Conservation (phyloP, 2,797 vertebrate species). For the Parotocinclus haroldoi region DNA sequence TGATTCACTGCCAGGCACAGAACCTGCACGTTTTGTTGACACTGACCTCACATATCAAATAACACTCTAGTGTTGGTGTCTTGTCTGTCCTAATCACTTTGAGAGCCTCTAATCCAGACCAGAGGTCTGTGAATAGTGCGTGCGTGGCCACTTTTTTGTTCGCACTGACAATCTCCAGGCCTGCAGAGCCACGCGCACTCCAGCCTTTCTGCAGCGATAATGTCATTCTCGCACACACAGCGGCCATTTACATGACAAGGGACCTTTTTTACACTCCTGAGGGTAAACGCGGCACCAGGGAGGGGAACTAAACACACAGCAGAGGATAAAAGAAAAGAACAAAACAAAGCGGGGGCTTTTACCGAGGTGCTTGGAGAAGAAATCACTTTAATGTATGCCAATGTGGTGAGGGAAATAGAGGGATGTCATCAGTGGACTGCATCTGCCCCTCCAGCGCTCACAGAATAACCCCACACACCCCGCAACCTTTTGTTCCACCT, state of each 20-base stretch:
- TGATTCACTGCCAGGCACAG: too few species aligned
- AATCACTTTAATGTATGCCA: slow-evolving; percentile 43
- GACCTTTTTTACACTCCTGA: slow-evolving; percentile 53
- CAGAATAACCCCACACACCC: slow-evolving; percentile 49
- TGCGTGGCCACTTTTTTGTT: slow-evolving; percentile 41
- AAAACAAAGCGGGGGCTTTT: slow-evolving; percentile 52
- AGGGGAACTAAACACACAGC: slow-evolving; percentile 33
- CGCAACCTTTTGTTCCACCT: slow-evolving; percentile 38
- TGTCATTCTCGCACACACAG: slow-evolving; percentile 60
- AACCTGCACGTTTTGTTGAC: background rate
- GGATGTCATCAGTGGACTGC: slow-evolving; percentile 41
- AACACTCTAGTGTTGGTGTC: slow-evolving; percentile 4
- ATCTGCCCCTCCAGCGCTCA: slow-evolving; percentile 37
- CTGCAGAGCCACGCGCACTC: slow-evolving; percentile 43
- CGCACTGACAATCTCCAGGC: slow-evolving; percentile 52
- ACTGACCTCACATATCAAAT: slow-evolving; percentile 19
- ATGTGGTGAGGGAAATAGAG: slow-evolving; percentile 34
- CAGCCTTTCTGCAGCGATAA: slow-evolving; percentile 52
- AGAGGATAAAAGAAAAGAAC: slow-evolving; percentile 35
- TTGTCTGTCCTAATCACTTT: slow-evolving; percentile 27
- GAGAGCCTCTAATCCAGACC: slow-evolving; percentile 37
- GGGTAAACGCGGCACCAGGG: slow-evolving; percentile 44
- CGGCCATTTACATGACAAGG: slow-evolving; percentile 69
- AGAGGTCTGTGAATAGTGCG: slow-evolving; percentile 17
- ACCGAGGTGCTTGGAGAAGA: slow-evolving; percentile 40